Base-by-base conservation (phyloP, 2,113 vertebrate genomes). In the Rissa tridactyla region DNA sequence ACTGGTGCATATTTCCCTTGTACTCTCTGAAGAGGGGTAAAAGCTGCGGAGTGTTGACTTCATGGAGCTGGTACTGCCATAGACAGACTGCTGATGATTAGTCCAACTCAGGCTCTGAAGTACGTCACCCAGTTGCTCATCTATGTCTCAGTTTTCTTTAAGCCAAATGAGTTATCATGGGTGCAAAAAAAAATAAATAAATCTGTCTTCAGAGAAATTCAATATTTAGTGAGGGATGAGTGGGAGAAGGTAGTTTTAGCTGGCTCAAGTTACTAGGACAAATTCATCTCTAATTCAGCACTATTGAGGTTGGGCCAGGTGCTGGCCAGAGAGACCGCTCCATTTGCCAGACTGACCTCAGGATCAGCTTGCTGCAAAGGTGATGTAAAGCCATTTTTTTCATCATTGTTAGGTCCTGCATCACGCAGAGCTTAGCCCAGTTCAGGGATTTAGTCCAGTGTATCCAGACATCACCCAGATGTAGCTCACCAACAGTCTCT, bases 371-470 rank as follows among this genome's bases (percentile, higher is more conserved):
- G 70, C 64, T 91, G 34, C 52, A 85, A 85, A 94, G 61, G 76
- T 82, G 91, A 82, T 86, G 52, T 82, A 77, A 92, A 92, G 65
- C 52, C 47, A 29, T 82, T 73, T 85, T 73, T 92, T 92, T 88
- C 86, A 58, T 73, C 49, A 19, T 36, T 60, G 23, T 79, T 82
- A 68, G 65, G 81, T 96, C 57, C 62, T 70, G 77, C 52, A 94
- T 42, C 55, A 75, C 73, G 52, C 76, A 64, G 14, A 75, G 61
- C 51, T 87, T 94, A 94, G 54, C 66, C 81, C n/a, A 51, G 9
- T 92, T 89, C 71, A 52, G 75, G 38, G 86, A 68, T 95, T 94
- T 89, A 91, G 81, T 69, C 81, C 40, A 66, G 36, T 36, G 61
- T 94, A 95, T 92, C 86, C 77, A 79, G 49, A 36, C 6, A 14